Conservation (phyloP, 2,888 invertebrate genomes). For the Polydesmus complanatus region DNA sequence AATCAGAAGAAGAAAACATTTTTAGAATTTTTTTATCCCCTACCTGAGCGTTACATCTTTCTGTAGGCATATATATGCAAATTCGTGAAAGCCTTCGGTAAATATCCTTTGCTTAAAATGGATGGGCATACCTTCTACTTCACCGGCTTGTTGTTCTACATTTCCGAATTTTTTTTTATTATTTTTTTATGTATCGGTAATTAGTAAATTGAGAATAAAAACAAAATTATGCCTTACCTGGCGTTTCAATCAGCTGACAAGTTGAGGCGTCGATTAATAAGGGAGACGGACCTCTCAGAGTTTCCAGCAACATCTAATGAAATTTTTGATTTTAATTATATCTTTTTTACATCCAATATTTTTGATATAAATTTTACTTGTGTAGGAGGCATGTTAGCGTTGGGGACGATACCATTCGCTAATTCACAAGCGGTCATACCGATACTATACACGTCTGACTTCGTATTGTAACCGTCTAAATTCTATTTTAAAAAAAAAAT, state of each 20-base stretch:
- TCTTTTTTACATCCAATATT: neutral
- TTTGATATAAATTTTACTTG: constrained; percentile 24
- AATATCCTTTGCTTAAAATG: constrained; percentile 43
- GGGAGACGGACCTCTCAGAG: constrained; percentile 50
- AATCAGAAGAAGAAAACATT: constrained; percentile 3
- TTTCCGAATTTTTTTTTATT: constrained; percentile 18
- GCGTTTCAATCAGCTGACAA: constrained; percentile 13
- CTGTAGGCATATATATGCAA: constrained; percentile 56
- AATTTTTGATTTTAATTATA: neutral
- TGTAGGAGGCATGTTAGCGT: constrained; percentile 68
- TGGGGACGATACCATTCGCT: constrained; percentile 78
- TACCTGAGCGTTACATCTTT: constrained; percentile 49
- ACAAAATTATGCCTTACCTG: constrained; percentile 23
- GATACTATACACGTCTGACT: constrained; percentile 80
- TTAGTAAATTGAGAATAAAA: constrained; percentile 14
- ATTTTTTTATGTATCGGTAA: neutral
- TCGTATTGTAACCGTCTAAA: constrained; percentile 70
- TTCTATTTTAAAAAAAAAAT: constrained; percentile 40
- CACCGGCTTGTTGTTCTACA: constrained; percentile 13
- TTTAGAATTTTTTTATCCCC: neutral
- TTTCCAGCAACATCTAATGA: constrained; percentile 71
- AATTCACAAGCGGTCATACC: constrained; percentile 78
- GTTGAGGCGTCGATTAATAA: constrained; percentile 9
- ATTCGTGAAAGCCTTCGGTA: constrained; percentile 59
- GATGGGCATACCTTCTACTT: constrained; percentile 17